Percentiles rank a stretch among this genome's conserved stretches.
Evolutionary conservation across 2,113 vertebrate genomes (phyloP).

Genomic region (Amblyopsis rosae): DNA sequence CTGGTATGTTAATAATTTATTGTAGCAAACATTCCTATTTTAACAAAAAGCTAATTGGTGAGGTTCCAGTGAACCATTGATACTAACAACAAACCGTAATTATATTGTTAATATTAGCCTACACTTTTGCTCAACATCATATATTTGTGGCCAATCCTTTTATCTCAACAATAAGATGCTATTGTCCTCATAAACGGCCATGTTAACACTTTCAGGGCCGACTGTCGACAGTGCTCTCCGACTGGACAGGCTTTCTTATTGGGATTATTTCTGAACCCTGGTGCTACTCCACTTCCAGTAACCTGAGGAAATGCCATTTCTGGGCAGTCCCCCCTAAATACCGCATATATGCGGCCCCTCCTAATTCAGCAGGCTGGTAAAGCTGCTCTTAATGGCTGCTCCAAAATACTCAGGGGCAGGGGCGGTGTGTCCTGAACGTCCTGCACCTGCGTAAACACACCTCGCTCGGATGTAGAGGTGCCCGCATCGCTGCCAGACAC

Average conservation of each 20-base stretch:
- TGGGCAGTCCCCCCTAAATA: constrained; percentile 73
- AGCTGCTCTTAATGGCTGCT: constrained; percentile 60
- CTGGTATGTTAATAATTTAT: no score
- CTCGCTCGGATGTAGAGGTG: constrained; percentile 40
- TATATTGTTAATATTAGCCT: constrained; percentile 24
- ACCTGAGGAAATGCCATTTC: constrained; percentile 79
- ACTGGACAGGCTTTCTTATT: constrained; percentile 27
- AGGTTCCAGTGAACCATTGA: no score
- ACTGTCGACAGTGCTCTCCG: constrained; percentile 33
- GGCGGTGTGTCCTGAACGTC: constrained; percentile 66
- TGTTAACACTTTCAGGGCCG: constrained; percentile 45
- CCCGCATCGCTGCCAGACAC: constrained; percentile 51
- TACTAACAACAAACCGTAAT: background rate
- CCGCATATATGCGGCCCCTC: constrained; percentile 70
- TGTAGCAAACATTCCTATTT: no score
- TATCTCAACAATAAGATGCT: constrained; percentile 60
- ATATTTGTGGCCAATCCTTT: constrained; percentile 54
- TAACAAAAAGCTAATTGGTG: no score
- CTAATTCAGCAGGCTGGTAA: constrained; percentile 54
- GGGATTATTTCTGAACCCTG: constrained; percentile 12
- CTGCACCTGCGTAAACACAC: constrained; percentile 81
- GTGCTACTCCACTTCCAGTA: constrained; percentile 66
- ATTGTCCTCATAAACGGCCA: constrained; percentile 46
- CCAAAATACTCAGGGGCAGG: constrained; percentile 45
- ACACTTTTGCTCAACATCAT: constrained; percentile 21